A percentile compares a stretch with the other conserved stretches of the same genome.
phyloP scores from a whole-genome alignment of 2,888 invertebrate species.

The Leptinotarsa haldemani region DNA sequence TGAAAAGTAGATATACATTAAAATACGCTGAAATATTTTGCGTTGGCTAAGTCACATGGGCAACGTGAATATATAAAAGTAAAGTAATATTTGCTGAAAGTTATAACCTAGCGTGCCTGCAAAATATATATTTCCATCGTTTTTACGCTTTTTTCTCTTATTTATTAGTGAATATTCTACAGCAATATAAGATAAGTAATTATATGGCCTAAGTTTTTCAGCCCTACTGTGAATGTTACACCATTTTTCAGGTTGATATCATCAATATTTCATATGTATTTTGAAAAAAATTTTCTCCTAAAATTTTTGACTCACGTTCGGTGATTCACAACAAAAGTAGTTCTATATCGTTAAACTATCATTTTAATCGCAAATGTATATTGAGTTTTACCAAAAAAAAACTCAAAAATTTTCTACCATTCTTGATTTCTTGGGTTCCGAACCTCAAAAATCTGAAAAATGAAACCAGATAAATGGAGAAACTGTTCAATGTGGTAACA shows the following conservation, averaged over 20 bases:
- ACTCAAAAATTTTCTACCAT: no score
- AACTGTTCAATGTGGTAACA: no score
- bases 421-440: no score
- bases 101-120: slow-evolving; percentile 57
- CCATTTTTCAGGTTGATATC: not conserved
- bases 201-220: slow-evolving; percentile 19
- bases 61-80: slow-evolving; percentile 53
- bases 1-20: slow-evolving; percentile 11
- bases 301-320: not conserved
- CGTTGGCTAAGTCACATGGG: slow-evolving; percentile 49
- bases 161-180: slow-evolving; percentile 33
- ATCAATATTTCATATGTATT: not conserved
- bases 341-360: no score
- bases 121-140: slow-evolving; percentile 50
- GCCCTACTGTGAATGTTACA: not conserved
- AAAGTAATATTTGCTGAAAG: slow-evolving; percentile 58
- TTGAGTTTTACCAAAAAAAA: no score
- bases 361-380: no score
- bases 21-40: slow-evolving; percentile 45
- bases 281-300: not conserved
- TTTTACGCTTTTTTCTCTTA: slow-evolving; percentile 35
- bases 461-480: no score
- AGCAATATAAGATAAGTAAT: slow-evolving; percentile 43
- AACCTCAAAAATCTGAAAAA: no score
- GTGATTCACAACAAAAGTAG: no score